A percentile compares a stretch with the other conserved stretches of the same genome.
Evolutionary conservation across 2,888 invertebrate genomes (phyloP).

Genomic region (Glaucopsyche alexis): DNA sequence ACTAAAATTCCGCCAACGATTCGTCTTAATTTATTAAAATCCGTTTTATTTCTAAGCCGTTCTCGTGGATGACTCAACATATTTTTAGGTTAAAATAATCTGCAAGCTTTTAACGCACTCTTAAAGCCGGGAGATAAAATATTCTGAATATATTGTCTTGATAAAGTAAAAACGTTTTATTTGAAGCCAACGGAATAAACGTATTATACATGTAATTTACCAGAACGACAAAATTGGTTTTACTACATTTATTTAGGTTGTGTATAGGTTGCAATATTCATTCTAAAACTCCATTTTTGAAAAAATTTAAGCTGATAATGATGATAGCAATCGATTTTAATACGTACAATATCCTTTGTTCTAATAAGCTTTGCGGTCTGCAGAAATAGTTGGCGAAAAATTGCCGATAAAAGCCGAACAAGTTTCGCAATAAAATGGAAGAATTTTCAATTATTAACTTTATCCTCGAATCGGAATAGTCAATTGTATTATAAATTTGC

Average conservation of each 20-base stretch:
- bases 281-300: too few species aligned
- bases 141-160: slow-evolving; percentile 14
- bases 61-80: neutral
- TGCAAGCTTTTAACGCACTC: slow-evolving; percentile 2
- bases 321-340: neutral
- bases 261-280: neutral
- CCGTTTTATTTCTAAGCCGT: slow-evolving; percentile 4
- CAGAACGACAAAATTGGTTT: neutral
- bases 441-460: slow-evolving; percentile 66
- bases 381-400: slow-evolving; percentile 14
- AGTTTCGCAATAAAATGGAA: slow-evolving; percentile 60
- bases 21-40: neutral
- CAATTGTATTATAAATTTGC: slow-evolving; percentile 33
- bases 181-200: neutral
- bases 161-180: slow-evolving; percentile 12
- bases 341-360: neutral
- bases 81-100: slow-evolving; percentile 12
- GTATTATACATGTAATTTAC: neutral
- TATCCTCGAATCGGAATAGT: slow-evolving; percentile 40
- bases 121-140: slow-evolving; percentile 4
- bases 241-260: too few species aligned
- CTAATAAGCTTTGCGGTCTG: slow-evolving; percentile 1
- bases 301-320: neutral
- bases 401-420: slow-evolving; percentile 45
- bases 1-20: neutral